phyloP scores from a whole-genome alignment of 1,140 invertebrate species.

The Microplitis demolitor region DNA sequence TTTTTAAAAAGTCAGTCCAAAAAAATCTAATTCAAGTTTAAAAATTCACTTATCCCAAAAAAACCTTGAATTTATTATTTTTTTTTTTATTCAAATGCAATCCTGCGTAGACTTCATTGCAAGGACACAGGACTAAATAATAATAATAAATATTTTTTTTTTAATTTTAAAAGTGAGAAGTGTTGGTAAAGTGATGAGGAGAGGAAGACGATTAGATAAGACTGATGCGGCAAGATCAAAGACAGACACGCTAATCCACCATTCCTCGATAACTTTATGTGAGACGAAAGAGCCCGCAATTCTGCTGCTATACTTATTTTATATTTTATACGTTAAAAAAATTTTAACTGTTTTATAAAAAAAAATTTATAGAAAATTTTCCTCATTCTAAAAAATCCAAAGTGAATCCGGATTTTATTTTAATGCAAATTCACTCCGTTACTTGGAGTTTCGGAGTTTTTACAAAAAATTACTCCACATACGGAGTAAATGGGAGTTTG shows the following conservation, averaged over 20 bases:
- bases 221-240: slow-evolving; percentile 51
- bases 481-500: too few relatives aligned
- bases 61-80: too few relatives aligned
- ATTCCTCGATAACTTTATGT: slow-evolving; percentile 46
- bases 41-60: too few relatives aligned
- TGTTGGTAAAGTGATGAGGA: slow-evolving; percentile 24
- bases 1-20: too few relatives aligned
- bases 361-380: background rate
- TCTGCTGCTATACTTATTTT: background rate
- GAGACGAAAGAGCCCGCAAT: slow-evolving; percentile 13
- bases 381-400: background rate
- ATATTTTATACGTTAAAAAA: background rate
- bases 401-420: too few relatives aligned
- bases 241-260: slow-evolving; percentile 50
- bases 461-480: too few relatives aligned
- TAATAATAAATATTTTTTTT: slow-evolving; percentile 20
- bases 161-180: slow-evolving; percentile 31
- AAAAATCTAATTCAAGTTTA: too few relatives aligned
- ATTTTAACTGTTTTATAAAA: background rate
- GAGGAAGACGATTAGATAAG: slow-evolving; percentile 50
- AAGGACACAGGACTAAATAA: background rate
- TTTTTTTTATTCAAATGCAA: background rate
- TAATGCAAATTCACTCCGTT: too few relatives aligned
- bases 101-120: background rate
- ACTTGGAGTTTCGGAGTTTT: too few relatives aligned